Base-by-base conservation (phyloP, 2,113 vertebrate species). In the pig (Sus scrofa) region DNA sequence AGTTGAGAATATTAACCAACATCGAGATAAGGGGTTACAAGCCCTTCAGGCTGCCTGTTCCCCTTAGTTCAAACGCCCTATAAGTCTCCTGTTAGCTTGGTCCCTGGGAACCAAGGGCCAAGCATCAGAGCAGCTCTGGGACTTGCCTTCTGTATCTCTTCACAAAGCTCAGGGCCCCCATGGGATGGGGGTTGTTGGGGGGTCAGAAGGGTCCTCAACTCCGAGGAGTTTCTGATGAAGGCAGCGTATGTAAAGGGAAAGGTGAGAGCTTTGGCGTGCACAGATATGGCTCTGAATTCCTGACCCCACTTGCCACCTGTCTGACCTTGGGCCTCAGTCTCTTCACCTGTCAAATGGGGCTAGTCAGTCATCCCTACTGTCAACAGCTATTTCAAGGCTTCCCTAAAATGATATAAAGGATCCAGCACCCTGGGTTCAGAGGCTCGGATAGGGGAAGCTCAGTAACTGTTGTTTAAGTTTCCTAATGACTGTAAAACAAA, bases 401-500 rank as follows among this genome's bases (percentile, higher is more conserved):
- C 30, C 32, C 68, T 7, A 27, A 62, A 86, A 44, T 6, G 62
- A 71, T 26, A 14, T 34, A 4, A 83, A 91, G 20, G 26, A n/a
- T 52, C 54, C 30, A 10, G 44, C 9, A 1, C 26, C 37, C 52
- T 58, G 3, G 82, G 52, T 79, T 74, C 86, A 52, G 89, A 71
- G 75, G n/a, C 26, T 30, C n/a, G 15, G 20, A 11, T 1, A 50
- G 44, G 37, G 65, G 14, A 37, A 79, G 67, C 96, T 93, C 67
- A 92, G 85, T 37, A 84, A 97, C 95, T 96, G 86, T 74, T 96
- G 83, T 93, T 98, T 94, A 97, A 95, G 97, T 97, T 98, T 96
- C 96, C 97, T 97, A 94, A 97, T 96, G 98, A 95, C 86, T 95
- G 94, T 90, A 98, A 97, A 98, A 92, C 85, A 62, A 91, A 91